phyloP scores from a whole-genome alignment of 1,140 invertebrate species.

The Oreohelix idahoensis region DNA sequence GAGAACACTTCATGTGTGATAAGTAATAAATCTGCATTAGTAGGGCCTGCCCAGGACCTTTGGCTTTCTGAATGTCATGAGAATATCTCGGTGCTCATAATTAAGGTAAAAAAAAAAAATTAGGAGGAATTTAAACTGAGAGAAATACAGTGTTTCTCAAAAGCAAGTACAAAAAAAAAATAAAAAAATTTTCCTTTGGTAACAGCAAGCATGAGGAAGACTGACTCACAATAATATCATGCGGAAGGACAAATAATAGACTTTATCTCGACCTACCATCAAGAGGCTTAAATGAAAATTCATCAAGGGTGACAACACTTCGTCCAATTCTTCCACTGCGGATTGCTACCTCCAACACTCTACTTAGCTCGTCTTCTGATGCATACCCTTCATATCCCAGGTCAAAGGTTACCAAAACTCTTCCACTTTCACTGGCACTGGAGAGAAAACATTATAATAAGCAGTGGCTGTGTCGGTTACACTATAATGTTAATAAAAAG shows the following conservation, averaged over 20 bases:
- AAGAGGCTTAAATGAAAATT: constrained; percentile 74
- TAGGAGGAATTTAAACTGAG: too few species aligned
- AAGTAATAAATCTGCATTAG: too few species aligned
- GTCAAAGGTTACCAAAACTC: constrained; percentile 70
- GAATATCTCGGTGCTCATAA: too few species aligned
- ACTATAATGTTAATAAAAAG: not conserved
- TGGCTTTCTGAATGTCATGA: too few species aligned
- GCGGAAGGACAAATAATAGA: not conserved
- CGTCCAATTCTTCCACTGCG: constrained; percentile 65
- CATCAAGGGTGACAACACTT: constrained; percentile 69
- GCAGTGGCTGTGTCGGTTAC: not conserved
- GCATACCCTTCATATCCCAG: constrained; percentile 72
- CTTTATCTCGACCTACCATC: constrained; percentile 70
- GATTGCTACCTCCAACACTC: constrained; percentile 66
- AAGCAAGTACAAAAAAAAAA: too few species aligned
- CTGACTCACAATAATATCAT: too few species aligned
- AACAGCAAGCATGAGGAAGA: too few species aligned
- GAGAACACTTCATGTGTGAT: too few species aligned
- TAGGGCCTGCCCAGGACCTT: too few species aligned
- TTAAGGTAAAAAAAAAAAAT: too few species aligned
- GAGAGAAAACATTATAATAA: not conserved
- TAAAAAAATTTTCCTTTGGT: too few species aligned
- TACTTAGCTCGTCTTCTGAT: constrained; percentile 66
- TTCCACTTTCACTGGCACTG: constrained; percentile 38
- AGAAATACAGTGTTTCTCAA: too few species aligned